Evolutionary conservation across 2,797 vertebrate species (phyloP).

Genomic region (Prionace glauca): DNA sequence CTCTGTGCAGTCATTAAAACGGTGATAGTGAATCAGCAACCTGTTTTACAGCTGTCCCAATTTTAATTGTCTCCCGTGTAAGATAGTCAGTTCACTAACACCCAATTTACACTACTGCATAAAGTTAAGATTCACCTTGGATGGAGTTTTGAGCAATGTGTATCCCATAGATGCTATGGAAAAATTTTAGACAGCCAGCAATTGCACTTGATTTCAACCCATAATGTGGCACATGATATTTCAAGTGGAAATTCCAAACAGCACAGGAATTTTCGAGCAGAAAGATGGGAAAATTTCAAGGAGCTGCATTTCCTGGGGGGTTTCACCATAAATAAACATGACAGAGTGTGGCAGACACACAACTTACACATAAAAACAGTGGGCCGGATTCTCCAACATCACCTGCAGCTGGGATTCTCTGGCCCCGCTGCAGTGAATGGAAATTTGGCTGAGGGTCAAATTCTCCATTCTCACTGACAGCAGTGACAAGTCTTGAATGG

Average conservation of each 20-base stretch:
- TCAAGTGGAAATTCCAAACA: too few species aligned
- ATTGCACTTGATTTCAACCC: neutral
- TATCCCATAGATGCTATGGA: neutral
- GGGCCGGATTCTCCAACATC: too few species aligned
- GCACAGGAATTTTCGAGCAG: too few species aligned
- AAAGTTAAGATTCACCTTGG: neutral
- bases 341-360: neutral
- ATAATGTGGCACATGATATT: neutral
- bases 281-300: neutral
- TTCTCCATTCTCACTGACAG: too few species aligned
- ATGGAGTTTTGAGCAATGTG: neutral
- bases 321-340: neutral
- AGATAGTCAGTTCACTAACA: neutral
- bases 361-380: neutral
- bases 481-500: too few species aligned
- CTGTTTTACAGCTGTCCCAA: neutral
- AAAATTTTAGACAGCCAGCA: neutral
- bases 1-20: neutral
- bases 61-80: neutral
- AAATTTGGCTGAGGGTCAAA: too few species aligned
- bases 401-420: too few species aligned
- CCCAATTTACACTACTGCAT: neutral
- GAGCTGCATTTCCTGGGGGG: neutral
- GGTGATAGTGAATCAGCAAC: neutral
- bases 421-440: too few species aligned